Evolutionary conservation across 2,797 vertebrate genomes (phyloP).

Genomic region (Lagorchestes hirsutus): DNA sequence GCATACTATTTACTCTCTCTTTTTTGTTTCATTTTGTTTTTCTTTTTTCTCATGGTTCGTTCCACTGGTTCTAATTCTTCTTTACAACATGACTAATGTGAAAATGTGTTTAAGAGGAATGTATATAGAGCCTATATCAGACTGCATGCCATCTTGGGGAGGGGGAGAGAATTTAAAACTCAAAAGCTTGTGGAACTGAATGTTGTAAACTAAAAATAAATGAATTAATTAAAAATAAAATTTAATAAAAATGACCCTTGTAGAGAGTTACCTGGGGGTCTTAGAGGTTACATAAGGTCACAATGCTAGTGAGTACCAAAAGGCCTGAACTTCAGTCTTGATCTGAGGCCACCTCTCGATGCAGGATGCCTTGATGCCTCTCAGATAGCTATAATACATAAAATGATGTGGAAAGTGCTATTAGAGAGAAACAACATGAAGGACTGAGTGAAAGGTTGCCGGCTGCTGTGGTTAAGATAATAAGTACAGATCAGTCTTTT

Average conservation of each 20-base stretch:
- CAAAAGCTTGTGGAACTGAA: no score
- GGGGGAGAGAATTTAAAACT: no score
- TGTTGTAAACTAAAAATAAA: no score
- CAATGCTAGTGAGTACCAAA: neutral
- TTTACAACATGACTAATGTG: no score
- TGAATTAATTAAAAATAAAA: no score
- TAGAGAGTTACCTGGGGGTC: neutral
- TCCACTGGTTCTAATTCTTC: no score
- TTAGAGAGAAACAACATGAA: neutral
- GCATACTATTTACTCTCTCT: no score
- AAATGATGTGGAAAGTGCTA: constrained; percentile 11
- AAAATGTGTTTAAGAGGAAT: no score
- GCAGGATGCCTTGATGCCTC: neutral
- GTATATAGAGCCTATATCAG: no score
- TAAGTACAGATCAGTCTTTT: neutral
- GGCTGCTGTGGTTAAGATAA: neutral
- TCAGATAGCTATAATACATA: neutral
- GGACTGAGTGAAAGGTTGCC: neutral
- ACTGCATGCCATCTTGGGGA: no score
- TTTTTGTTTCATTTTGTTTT: no score
- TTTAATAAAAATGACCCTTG: neutral
- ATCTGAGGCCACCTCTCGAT: neutral
- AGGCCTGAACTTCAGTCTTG: neutral
- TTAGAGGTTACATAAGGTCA: neutral
- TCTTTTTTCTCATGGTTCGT: no score